A percentile compares a stretch with the other conserved stretches of the same genome.
These are phyloP conservation scores for Alloplasta piceator DNA, from an alignment of 2,888 invertebrate species.

Conservation along the genomic window DNA sequence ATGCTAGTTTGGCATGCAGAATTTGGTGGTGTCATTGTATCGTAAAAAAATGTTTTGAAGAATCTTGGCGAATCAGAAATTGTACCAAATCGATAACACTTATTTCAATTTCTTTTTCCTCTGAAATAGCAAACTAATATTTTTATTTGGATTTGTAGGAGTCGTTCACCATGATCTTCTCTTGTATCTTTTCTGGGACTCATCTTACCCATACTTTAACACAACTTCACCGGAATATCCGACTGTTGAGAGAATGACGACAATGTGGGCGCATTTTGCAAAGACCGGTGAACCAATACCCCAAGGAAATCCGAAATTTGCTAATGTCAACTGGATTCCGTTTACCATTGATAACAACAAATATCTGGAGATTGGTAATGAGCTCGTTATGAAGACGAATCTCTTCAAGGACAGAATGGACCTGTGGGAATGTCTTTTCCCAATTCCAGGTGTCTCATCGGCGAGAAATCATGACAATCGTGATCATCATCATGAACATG, in stretches of 20 bases:
- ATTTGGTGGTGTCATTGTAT: too few species aligned
- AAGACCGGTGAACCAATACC: slow-evolving; percentile 84
- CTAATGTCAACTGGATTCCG: slow-evolving; percentile 82
- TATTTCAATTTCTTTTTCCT: too few species aligned
- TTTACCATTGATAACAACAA: slow-evolving; percentile 79
- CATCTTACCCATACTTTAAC: slow-evolving; percentile 81
- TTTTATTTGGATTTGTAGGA: slow-evolving; percentile 73
- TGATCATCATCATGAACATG: too few species aligned
- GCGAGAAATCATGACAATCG: too few species aligned
- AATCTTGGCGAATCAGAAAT: too few species aligned
- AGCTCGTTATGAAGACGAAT: slow-evolving; percentile 80
- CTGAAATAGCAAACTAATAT: too few species aligned
- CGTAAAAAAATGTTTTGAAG: too few species aligned
- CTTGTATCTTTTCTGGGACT: slow-evolving; percentile 84
- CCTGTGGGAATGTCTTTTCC: slow-evolving; percentile 82
- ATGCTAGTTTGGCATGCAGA: too few species aligned
- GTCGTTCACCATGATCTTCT: slow-evolving; percentile 85
- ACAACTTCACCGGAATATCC: slow-evolving; percentile 82
- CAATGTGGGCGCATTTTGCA: slow-evolving; percentile 83
- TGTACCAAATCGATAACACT: too few species aligned
- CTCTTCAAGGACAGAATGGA: slow-evolving; percentile 81
- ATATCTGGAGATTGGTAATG: slow-evolving; percentile 82
- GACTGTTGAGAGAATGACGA: slow-evolving; percentile 82
- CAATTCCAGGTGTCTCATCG: slow-evolving; percentile 63
- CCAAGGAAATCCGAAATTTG: slow-evolving; percentile 75